Base-by-base conservation (phyloP, 2,888 invertebrate genomes). In the Lycophotia porphyrea region DNA sequence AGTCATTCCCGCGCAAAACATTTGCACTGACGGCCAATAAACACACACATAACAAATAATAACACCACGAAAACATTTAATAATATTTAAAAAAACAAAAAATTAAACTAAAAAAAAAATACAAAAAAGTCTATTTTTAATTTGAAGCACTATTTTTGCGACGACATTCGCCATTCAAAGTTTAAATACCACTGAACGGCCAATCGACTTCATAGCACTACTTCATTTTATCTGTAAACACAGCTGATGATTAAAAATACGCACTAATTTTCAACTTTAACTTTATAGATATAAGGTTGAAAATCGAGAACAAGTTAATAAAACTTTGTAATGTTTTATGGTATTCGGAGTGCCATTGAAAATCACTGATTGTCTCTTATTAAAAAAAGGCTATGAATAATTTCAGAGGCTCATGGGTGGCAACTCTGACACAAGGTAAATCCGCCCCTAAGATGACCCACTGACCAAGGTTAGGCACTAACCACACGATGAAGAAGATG, bases 1-100 rank as follows among this genome's bases (percentile, higher is more conserved):
- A 85, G 61, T 91, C 89, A 72, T 90, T 84, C 18, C 73, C 69
- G 18, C 87, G 70, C 79, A 93, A 71, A 66, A 93, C 91, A 65
- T 88, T 88, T 55, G 90, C 86, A 82, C 81, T 87, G n/a, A 89
- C 90, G 39, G 71, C 76, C 68, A 83, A 82, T 74, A 85, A 76
- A 81, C 80, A 87, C 69, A 85, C 82, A 86, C 85, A 34, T 15
- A 88, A 76, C 71, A 86, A 81, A 72, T 74, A 83, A 82, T 85
- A 75, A 85, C 81, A 82, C 73, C 67, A 79, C 47, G 76, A 80
- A 82, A 79, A 71, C 75, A 88, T 82, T 76, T 44, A 60, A 49
- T n/a, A 60, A 42, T 34, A 60, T 24, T 55, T 65, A 24, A 27
- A 80, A 44, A 55, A 69, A 44, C n/a, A 27, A 39, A 18, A 1